Conservation (phyloP, 2,113 vertebrate genomes). For the Coptodon bakossiorum region DNA sequence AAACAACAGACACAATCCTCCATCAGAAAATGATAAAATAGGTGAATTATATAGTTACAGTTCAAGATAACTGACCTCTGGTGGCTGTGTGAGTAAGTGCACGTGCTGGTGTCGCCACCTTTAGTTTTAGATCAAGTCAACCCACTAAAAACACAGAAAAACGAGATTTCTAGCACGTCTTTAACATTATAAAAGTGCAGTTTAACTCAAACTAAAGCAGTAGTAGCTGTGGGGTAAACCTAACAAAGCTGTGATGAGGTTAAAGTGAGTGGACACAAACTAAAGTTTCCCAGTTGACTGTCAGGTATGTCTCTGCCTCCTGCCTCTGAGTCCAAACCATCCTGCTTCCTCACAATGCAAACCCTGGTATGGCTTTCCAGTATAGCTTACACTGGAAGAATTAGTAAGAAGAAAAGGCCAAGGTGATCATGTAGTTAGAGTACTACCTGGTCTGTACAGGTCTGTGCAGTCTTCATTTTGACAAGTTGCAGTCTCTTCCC, state of each 20-base stretch:
- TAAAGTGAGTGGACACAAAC: accelerated
- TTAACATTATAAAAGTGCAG: background rate
- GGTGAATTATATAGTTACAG: background rate
- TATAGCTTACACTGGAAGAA: background rate
- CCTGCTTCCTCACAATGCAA: background rate
- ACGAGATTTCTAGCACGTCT: background rate
- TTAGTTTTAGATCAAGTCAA: background rate
- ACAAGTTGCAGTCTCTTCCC: background rate
- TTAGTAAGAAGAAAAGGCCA: background rate
- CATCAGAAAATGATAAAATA: background rate
- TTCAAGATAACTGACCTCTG: background rate
- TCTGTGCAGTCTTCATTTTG: background rate
- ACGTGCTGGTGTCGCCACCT: background rate
- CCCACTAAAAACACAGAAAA: background rate
- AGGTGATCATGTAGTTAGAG: background rate
- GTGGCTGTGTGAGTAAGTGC: background rate
- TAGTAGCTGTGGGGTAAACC: background rate
- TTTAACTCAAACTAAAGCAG: background rate
- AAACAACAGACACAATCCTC: background rate
- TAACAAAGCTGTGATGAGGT: background rate
- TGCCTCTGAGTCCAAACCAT: background rate
- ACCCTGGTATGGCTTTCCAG: background rate
- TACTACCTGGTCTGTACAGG: background rate
- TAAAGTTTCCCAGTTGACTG: background rate
- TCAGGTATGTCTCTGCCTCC: background rate